These are phyloP conservation scores for Alectura lathami DNA, from an alignment of 2,113 vertebrate genomes.

Conservation along the genomic window DNA sequence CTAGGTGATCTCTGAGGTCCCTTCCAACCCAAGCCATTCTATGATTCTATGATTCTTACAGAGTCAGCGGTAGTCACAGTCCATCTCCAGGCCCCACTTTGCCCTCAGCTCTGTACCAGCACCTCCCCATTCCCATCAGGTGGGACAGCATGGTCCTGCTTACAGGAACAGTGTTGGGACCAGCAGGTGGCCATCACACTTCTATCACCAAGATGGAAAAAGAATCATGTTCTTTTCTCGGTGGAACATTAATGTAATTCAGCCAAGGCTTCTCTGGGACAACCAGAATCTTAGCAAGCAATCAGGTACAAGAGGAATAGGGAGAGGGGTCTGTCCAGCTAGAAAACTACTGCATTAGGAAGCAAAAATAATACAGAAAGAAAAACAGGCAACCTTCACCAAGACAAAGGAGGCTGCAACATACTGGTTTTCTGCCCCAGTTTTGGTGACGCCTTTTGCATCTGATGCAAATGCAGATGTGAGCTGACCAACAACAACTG, in stretches of 20 bases:
- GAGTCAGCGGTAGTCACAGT: not conserved
- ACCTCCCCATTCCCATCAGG: rapidly evolving
- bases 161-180: not conserved
- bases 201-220: not conserved
- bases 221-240: not conserved
- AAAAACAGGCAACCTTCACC: not conserved
- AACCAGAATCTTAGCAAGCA: not conserved
- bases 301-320: not conserved
- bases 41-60: too few relatives aligned
- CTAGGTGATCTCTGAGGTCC: too few relatives aligned
- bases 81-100: not conserved
- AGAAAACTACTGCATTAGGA: not conserved
- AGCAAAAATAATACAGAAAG: not conserved
- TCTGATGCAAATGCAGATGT: not conserved
- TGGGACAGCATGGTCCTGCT: not conserved
- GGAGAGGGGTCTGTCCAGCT: not conserved
- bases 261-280: not conserved
- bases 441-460: not conserved
- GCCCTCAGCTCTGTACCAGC: not conserved
- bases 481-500: rapidly evolving
- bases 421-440: not conserved
- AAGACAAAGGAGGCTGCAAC: not conserved
- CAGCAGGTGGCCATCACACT: not conserved
- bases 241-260: not conserved
- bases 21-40: too few relatives aligned